Percentiles rank a stretch among this genome's conserved stretches.
phyloP scores from a whole-genome alignment of 2,888 invertebrate genomes.

The Drosophila peninsularis region DNA sequence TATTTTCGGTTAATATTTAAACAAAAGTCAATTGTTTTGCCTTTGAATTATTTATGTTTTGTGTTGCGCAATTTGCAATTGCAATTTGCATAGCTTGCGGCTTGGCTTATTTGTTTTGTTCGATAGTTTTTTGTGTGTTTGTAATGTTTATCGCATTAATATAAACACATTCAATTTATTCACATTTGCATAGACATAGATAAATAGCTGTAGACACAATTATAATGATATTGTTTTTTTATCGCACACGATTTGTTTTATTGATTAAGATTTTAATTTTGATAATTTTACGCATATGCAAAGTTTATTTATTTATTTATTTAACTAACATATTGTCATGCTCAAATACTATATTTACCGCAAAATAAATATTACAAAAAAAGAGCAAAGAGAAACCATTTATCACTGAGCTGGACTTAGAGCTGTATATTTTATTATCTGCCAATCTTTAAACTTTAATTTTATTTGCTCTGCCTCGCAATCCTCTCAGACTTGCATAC shows the following conservation, averaged over 20 bases:
- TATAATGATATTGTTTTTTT: constrained; percentile 44
- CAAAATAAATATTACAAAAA: constrained; percentile 54
- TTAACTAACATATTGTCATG: constrained; percentile 76
- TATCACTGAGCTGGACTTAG: neutral
- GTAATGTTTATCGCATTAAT: constrained; percentile 39
- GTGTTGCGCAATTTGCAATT: constrained; percentile 35
- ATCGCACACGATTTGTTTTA: constrained; percentile 40
- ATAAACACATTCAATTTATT: constrained; percentile 40
- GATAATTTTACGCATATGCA: constrained; percentile 38
- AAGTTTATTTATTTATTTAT: constrained; percentile 74
- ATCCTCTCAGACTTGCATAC: neutral
- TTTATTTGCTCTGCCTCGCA: neutral
- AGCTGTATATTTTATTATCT: too few relatives aligned
- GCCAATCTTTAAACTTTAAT: neutral
- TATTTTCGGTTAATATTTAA: constrained; percentile 54
- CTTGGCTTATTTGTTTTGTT: constrained; percentile 56
- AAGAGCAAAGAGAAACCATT: constrained; percentile 27
- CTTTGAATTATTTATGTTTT: constrained; percentile 57
- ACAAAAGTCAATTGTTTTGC: constrained; percentile 67
- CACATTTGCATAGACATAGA: constrained; percentile 23
- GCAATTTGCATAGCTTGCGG: constrained; percentile 51
- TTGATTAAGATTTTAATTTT: constrained; percentile 15
- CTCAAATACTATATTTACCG: constrained; percentile 38
- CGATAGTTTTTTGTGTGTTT: constrained; percentile 23
- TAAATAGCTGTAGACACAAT: constrained; percentile 24